Base-by-base conservation (phyloP, 2,797 vertebrate genomes). In the Eidolon dupreanum region DNA sequence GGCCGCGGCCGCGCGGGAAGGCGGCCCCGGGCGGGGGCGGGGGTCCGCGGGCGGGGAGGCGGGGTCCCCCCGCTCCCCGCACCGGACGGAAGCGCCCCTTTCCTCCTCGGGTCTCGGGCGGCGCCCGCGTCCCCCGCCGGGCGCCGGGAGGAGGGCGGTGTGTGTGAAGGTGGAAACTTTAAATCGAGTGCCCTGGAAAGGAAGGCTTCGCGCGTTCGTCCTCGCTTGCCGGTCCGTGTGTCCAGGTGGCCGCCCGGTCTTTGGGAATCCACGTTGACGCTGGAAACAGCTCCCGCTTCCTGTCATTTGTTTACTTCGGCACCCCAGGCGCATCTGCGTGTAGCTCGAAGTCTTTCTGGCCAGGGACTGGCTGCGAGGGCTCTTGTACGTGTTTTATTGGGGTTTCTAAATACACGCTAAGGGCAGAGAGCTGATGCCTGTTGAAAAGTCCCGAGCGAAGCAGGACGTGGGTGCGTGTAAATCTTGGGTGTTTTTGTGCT, bases 161-260 rank as follows among this genome's bases (percentile, higher is more conserved):
- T 51, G 90, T 68, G n/a, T 71, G 66, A 49, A 84, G 94, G 61
- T 93, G 94, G 89, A 96, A 98, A 97, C 87, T 98, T 96, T 65
- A 78, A 94, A 26, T 41, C 13, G 53, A 84, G 86, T 87, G 87
- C 70, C 24, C 87, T 53, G 31, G 86, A 84, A 65, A 89, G 46
- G 51, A 33, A 33, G 33, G 33, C 33, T 33, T 55, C 61, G 38
- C 71, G 55, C 65, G 28, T 94, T 94, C 46, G 49, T 59, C 0
- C 71, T 63, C 55, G 26, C 31, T 33, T 91, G 61, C 28, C 63
- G 88, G 51, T 2, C 74, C 79, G 4, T 38, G n/a, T 51, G 93
- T 83, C 88, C 77, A 28, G 0, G 36, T 38, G 36, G 87, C 97
- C 11, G 90, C 4, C 75, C 59, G 16, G 51, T 59, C 33, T 24